Percentiles rank a stretch among this genome's conserved stretches.
phyloP scores from a whole-genome alignment of 2,797 vertebrate species.

The Chelonia mydas region DNA sequence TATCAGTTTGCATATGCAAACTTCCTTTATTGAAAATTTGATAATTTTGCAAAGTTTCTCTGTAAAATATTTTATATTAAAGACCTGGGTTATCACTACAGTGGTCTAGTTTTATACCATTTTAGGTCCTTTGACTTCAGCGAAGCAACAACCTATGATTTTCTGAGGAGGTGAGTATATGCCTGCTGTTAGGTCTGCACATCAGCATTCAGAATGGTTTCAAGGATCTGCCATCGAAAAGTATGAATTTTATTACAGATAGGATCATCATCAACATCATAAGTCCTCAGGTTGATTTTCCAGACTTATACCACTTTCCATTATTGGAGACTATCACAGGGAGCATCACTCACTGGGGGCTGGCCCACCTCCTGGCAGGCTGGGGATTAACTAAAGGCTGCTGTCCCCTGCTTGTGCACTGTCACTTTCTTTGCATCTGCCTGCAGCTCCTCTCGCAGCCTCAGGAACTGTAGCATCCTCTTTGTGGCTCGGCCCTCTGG shows the following conservation, averaged over 20 bases:
- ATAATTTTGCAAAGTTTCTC: background rate
- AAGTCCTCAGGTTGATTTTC: background rate
- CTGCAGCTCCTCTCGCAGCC: too few species aligned
- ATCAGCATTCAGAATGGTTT: background rate
- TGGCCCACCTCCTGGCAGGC: too few species aligned
- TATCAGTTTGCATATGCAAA: background rate
- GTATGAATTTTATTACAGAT: background rate
- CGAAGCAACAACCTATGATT: background rate
- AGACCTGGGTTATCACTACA: background rate
- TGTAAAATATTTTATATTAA: background rate
- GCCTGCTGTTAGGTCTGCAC: background rate
- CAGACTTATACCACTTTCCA: rapidly evolving
- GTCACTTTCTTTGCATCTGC: too few species aligned
- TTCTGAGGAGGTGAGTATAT: background rate
- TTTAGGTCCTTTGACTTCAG: background rate
- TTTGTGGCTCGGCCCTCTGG: too few species aligned
- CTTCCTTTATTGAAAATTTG: rapidly evolving
- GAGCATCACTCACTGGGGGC: too few species aligned
- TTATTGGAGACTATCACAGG: background rate
- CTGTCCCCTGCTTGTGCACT: too few species aligned
- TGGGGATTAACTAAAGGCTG: too few species aligned
- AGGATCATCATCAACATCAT: background rate
- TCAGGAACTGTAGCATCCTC: too few species aligned
- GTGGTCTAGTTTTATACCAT: background rate
- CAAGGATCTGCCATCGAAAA: background rate